Conservation (phyloP, 2,888 invertebrate genomes). For the Eurois occulta region DNA sequence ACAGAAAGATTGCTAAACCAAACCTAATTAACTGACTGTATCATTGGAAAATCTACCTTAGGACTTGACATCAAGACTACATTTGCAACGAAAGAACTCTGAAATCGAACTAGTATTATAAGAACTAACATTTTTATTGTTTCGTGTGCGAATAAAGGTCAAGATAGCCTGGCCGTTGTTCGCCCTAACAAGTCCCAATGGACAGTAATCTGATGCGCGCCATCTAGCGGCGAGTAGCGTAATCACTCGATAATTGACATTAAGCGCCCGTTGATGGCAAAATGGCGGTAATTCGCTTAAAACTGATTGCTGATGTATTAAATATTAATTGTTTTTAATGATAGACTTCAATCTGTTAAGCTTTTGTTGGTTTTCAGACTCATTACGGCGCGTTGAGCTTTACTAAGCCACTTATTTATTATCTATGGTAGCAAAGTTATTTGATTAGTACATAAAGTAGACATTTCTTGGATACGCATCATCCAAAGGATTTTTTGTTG, state of each 20-base stretch:
- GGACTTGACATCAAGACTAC: fast-evolving
- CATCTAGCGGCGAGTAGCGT: constrained; percentile 84
- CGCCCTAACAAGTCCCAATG: constrained; percentile 75
- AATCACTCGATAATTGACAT: constrained; percentile 85
- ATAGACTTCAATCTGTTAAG: constrained; percentile 7
- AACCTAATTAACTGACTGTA: constrained; percentile 55
- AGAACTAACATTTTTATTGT: constrained; percentile 26
- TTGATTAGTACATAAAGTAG: background rate
- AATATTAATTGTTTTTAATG: constrained; percentile 56
- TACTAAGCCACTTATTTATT: background rate
- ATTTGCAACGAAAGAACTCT: constrained; percentile 2
- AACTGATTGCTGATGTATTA: constrained; percentile 64
- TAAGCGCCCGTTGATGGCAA: constrained; percentile 71
- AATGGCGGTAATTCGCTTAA: constrained; percentile 75
- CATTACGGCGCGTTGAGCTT: background rate
- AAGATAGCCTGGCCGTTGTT: constrained; percentile 50
- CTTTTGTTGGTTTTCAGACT: background rate
- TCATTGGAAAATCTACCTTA: constrained; percentile 42
- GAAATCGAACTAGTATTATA: constrained; percentile 2
- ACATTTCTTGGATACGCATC: background rate
- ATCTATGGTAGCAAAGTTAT: background rate
- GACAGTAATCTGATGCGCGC: constrained; percentile 81
- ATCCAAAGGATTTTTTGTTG: too few relatives aligned
- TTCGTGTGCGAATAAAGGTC: constrained; percentile 38
- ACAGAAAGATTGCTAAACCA: constrained; percentile 47